These are phyloP conservation scores for Erythrolamprus reginae DNA, from an alignment of 2,113 vertebrate genomes.

Conservation along the genomic window DNA sequence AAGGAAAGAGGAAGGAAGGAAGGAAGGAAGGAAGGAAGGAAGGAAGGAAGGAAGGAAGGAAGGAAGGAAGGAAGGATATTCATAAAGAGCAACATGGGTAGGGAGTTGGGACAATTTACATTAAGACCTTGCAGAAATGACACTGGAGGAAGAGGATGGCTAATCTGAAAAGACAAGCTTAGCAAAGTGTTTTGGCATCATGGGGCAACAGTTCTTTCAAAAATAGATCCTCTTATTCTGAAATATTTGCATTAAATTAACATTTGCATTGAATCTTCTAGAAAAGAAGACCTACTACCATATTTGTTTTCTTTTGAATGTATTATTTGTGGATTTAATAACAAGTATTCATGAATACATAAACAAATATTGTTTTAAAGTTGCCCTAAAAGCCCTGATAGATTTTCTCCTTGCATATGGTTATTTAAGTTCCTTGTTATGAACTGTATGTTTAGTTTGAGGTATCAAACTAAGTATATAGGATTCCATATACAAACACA, in stretches of 20 bases:
- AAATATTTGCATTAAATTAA: constrained; percentile 30
- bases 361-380: constrained; percentile 2
- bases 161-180: constrained; percentile 21
- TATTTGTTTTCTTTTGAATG: not conserved
- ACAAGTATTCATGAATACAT: not conserved
- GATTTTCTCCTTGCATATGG: not conserved
- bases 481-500: not conserved
- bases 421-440: not conserved
- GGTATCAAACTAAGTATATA: not conserved
- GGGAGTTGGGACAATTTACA: not conserved
- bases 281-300: not conserved
- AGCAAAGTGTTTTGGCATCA: constrained; percentile 13
- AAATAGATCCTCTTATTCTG: constrained; percentile 32
- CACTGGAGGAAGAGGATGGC: constrained; percentile 11
- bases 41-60: not conserved
- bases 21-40: not conserved
- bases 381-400: not conserved
- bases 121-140: not conserved
- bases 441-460: not conserved
- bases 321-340: constrained; percentile 15
- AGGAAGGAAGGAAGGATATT: not conserved
- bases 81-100: constrained; percentile 3
- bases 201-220: constrained; percentile 22
- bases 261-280: constrained; percentile 2
- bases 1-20: not conserved